A percentile compares a stretch with the other conserved stretches of the same genome.
These are phyloP conservation scores for Terebella lapidaria DNA, from an alignment of 2,888 invertebrate species.

Conservation along the genomic window DNA sequence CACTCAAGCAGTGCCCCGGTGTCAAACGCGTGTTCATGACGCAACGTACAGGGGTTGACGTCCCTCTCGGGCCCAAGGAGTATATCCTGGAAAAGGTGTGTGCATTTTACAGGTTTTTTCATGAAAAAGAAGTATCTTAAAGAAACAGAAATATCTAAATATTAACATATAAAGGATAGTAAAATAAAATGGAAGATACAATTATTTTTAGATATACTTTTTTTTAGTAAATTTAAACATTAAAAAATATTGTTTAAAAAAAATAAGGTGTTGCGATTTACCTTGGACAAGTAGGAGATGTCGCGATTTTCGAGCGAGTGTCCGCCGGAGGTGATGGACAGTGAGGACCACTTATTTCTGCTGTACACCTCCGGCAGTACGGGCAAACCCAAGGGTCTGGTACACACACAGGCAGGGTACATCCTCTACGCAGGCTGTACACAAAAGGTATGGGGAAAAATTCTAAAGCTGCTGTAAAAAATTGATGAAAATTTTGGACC, in stretches of 20 bases:
- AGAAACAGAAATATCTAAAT: no score
- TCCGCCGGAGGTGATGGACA: constrained; percentile 51
- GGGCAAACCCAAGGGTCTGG: constrained; percentile 57
- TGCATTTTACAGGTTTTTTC: no score
- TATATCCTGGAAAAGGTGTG: constrained; percentile 49
- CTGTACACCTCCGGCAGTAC: constrained; percentile 59
- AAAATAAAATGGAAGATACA: no score
- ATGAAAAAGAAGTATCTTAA: no score
- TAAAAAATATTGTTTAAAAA: no score
- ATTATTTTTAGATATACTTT: background rate
- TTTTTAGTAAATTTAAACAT: no score
- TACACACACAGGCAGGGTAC: constrained; percentile 56
- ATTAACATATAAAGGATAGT: no score
- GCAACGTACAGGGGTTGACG: constrained; percentile 46
- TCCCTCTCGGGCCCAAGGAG: constrained; percentile 47
- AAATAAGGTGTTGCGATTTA: no score
- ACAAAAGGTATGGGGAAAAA: constrained; percentile 51
- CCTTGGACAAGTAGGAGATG: no score
- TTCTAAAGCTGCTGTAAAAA: no score
- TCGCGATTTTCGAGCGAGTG: constrained; percentile 32
- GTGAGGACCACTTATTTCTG: constrained; percentile 57
- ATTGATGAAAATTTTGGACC: no score
- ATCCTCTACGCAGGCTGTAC: constrained; percentile 54
- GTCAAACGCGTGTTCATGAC: constrained; percentile 54
- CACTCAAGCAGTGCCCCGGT: constrained; percentile 48